Percentiles rank a stretch among this genome's conserved stretches.
These are phyloP conservation scores for Zaprionus vittiger DNA, from an alignment of 1,140 invertebrate genomes.

Conservation along the genomic window DNA sequence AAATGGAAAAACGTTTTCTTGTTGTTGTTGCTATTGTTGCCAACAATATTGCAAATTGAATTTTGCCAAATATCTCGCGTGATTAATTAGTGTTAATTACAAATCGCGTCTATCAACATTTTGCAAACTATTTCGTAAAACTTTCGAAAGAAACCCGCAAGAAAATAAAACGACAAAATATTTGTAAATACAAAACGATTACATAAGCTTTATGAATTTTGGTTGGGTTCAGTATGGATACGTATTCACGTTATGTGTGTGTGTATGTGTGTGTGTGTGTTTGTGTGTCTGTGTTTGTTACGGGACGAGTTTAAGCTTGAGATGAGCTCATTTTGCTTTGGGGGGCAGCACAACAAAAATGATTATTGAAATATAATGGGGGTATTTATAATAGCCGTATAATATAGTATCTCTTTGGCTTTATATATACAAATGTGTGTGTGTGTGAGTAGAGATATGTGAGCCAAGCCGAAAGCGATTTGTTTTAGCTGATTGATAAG, in stretches of 20 bases:
- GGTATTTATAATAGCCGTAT: slow-evolving; percentile 35
- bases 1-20: slow-evolving; percentile 22
- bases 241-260: not conserved
- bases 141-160: slow-evolving; percentile 7
- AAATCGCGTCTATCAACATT: slow-evolving; percentile 57
- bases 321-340: slow-evolving; percentile 75
- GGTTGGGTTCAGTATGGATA: slow-evolving; percentile 15
- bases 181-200: slow-evolving; percentile 4
- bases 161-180: slow-evolving; percentile 1
- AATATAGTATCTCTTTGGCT: slow-evolving; percentile 11
- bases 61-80: slow-evolving; percentile 49
- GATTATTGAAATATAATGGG: slow-evolving; percentile 70
- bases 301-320: slow-evolving; percentile 15
- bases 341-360: slow-evolving; percentile 46
- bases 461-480: not conserved
- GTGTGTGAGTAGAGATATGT: not conserved
- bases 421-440: not conserved
- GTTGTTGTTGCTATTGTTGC: slow-evolving; percentile 3
- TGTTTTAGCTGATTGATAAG: slow-evolving; percentile 10
- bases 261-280: not conserved
- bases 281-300: not conserved
- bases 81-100: slow-evolving; percentile 81
- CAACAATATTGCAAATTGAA: slow-evolving; percentile 58
- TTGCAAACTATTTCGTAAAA: slow-evolving; percentile 44
- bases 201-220: slow-evolving; percentile 45